phyloP scores from a whole-genome alignment of 2,797 vertebrate species.

The Neosalanx taihuensis region DNA sequence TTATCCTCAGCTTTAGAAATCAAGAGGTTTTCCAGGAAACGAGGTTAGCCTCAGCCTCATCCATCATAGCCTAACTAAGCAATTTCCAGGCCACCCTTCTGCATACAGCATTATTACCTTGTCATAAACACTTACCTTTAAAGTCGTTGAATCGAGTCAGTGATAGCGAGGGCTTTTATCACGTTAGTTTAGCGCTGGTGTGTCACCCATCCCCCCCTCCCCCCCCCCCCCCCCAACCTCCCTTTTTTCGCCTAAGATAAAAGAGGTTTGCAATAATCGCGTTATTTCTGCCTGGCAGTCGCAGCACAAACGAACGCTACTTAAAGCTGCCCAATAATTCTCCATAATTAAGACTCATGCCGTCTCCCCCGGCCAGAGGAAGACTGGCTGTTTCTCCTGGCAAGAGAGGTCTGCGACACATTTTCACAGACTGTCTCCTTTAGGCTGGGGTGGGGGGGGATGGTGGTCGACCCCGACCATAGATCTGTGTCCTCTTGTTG shows the following conservation, averaged over 20 bases:
- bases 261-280: constrained; percentile 86
- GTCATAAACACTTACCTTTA: constrained; percentile 99
- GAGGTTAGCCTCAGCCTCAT: constrained; percentile 90
- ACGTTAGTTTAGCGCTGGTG: constrained; percentile 90
- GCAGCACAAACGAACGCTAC: constrained; percentile 73
- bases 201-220: constrained; percentile 78
- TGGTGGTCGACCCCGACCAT: not conserved
- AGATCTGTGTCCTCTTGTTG: not conserved
- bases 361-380: constrained; percentile 56
- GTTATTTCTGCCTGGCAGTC: constrained; percentile 77
- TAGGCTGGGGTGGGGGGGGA: not conserved
- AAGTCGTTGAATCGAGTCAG: constrained; percentile 81
- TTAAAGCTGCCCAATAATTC: constrained; percentile 77
- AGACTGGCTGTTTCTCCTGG: constrained; percentile 46
- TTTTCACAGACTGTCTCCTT: not conserved
- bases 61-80: constrained; percentile 99
- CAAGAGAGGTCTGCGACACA: constrained; percentile 40
- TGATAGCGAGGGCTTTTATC: constrained; percentile 97
- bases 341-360: constrained; percentile 75
- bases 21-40: constrained; percentile 89
- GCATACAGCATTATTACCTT: constrained; percentile 98
- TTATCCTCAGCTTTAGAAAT: constrained; percentile 98
- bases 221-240: constrained; percentile 13
- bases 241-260: constrained; percentile 92
- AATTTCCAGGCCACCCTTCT: constrained; percentile 95